Conservation (phyloP, 2,797 vertebrate genomes). For the Heteromormyrus szaboi region DNA sequence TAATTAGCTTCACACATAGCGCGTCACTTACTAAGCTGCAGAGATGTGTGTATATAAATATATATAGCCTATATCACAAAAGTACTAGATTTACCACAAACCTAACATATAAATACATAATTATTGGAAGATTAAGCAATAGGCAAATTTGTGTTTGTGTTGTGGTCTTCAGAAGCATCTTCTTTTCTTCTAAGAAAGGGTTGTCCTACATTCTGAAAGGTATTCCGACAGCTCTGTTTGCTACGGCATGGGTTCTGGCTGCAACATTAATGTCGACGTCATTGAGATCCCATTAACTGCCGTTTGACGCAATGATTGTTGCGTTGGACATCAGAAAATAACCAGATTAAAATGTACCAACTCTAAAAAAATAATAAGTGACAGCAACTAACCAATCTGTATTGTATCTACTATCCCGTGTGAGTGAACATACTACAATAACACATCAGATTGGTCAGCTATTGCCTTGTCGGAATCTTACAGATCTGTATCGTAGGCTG, state of each 20-base stretch:
- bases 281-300: not conserved
- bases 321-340: not conserved
- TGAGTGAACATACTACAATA: not conserved
- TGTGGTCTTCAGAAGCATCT: not conserved
- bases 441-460: not conserved
- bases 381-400: not conserved
- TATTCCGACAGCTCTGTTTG: not conserved
- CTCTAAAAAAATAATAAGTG: not conserved
- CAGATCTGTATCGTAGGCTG: not conserved
- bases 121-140: not conserved
- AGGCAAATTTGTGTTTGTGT: not conserved
- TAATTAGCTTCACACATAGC: constrained; percentile 31
- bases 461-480: not conserved
- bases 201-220: not conserved
- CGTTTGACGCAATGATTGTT: not conserved
- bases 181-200: not conserved
- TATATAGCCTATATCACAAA: not conserved
- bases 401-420: not conserved
- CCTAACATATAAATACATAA: not conserved
- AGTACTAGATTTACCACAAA: not conserved
- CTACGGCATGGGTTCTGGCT: not conserved
- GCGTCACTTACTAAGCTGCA: not conserved
- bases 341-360: not conserved
- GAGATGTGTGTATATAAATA: not conserved
- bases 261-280: not conserved